Evolutionary conservation across 1,140 invertebrate species (phyloP).

Genomic region (Lasioglossum baleicum): DNA sequence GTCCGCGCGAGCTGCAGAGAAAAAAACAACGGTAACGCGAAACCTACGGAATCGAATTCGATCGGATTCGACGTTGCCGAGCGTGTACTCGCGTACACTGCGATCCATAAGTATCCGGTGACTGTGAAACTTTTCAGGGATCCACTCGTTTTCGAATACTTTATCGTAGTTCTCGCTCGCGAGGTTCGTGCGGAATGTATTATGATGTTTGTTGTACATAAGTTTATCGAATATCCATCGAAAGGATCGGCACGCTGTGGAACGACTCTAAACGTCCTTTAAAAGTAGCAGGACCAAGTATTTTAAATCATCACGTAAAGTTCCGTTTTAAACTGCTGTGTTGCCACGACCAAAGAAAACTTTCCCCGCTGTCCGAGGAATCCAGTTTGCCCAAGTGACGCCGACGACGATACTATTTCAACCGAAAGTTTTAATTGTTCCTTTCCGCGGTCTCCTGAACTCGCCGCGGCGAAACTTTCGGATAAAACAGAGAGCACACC

Average conservation of each 20-base stretch:
- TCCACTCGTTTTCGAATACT: too few species aligned
- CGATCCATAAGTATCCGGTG: too few species aligned
- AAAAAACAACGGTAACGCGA: slow-evolving; percentile 5
- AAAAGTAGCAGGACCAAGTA: slow-evolving; percentile 13
- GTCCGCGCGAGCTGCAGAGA: not conserved
- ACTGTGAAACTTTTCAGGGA: too few species aligned
- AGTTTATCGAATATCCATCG: not conserved
- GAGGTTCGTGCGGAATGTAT: too few species aligned
- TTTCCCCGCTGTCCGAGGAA: slow-evolving; percentile 51
- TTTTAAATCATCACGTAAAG: slow-evolving; percentile 58
- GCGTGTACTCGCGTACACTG: not conserved
- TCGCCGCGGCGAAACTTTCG: slow-evolving; percentile 52
- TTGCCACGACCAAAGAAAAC: slow-evolving; percentile 51
- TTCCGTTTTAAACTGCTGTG: slow-evolving; percentile 41
- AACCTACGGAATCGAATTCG: slow-evolving; percentile 39
- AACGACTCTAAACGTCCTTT: slow-evolving; percentile 7
- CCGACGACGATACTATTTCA: slow-evolving; percentile 58
- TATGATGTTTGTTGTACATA: too few species aligned
- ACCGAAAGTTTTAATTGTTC: slow-evolving; percentile 65
- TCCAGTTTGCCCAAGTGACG: slow-evolving; percentile 62
- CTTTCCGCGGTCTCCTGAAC: slow-evolving; percentile 57
- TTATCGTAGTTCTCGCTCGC: too few species aligned
- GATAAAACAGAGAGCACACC: slow-evolving; percentile 57
- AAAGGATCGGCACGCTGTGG: slow-evolving; percentile 15
- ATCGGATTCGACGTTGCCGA: slow-evolving; percentile 35